Evolutionary conservation across 1,140 invertebrate species (phyloP), one percentile per base, ranked within the genome.

Genomic region (Orius laevigatus): DNA sequence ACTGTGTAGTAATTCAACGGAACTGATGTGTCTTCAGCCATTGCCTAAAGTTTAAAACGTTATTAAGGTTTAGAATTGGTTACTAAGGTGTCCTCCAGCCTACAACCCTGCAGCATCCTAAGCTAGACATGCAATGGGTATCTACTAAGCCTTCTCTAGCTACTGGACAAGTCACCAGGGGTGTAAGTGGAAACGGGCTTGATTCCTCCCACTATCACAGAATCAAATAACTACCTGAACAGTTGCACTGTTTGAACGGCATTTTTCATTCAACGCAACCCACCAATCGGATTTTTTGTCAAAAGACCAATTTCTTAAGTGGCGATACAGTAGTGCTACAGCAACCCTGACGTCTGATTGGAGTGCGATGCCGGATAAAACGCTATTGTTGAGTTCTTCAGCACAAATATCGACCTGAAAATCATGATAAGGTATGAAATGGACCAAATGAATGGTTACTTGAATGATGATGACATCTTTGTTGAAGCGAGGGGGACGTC

Each of bases 1-100:
- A 88, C 88, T 18, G 86, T 74, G 62, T 93, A 96, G 63, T 96
- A 97, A 67, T 95, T 96, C 1, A 96, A 64, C 2, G 92, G 92
- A 2, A 74, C 61, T n/a, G 70, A 66, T 11, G 65, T 67, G 60
- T 86, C 78, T 42, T 65, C 57, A 1, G 73, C 67, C 72, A 82
- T 74, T 46, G 61, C 61, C 72, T 78, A 35, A 36, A 48, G 12
- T 35, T 46, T 35, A 33, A 34, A n/a, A 25, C 3, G 25, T 25
- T 25, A 18, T n/a, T n/a, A n/a, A n/a, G n/a, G n/a, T n/a, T n/a
- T n/a, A n/a, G n/a, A n/a, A n/a, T n/a, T n/a, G n/a, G n/a, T n/a
- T n/a, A n/a, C n/a, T n/a, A n/a, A n/a, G n/a, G n/a, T n/a, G n/a
- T n/a, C n/a, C n/a, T n/a, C n/a, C n/a, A n/a, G n/a, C n/a, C n/a